Evolutionary conservation across 2,888 invertebrate genomes (phyloP).

Genomic region (Hydraecia micacea): DNA sequence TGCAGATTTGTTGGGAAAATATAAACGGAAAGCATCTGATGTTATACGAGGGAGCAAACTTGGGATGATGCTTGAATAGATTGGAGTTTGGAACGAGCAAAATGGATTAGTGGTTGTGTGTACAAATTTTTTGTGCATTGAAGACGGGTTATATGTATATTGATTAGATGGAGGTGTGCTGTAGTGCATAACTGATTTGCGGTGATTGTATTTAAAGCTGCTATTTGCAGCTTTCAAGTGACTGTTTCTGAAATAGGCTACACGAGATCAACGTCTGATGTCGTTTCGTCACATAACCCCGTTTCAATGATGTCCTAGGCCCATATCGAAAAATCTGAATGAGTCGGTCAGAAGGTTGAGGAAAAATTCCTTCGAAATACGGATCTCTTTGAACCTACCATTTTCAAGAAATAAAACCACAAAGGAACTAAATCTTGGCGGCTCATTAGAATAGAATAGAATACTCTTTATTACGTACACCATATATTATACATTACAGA

Average conservation of each 20-base stretch:
- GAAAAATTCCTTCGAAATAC: too few species aligned
- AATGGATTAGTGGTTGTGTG: slow-evolving; percentile 9
- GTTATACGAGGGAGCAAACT: slow-evolving; percentile 10
- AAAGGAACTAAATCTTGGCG: not conserved
- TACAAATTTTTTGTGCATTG: slow-evolving; percentile 7
- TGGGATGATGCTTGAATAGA: slow-evolving; percentile 1
- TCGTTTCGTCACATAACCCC: not conserved
- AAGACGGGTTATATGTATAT: not conserved
- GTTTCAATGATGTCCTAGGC: not conserved
- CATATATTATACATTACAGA: too few species aligned
- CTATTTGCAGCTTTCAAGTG: not conserved
- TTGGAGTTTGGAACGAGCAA: not conserved
- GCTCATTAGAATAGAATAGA: not conserved
- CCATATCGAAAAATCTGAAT: not conserved
- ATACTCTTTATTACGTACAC: too few species aligned
- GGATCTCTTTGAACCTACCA: not conserved
- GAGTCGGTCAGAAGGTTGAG: not conserved
- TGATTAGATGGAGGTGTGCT: not conserved
- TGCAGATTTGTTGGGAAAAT: slow-evolving; percentile 50
- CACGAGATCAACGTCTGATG: not conserved
- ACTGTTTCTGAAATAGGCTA: not conserved
- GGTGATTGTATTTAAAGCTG: not conserved
- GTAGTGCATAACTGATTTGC: not conserved
- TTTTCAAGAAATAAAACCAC: not conserved
- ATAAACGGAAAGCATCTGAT: slow-evolving; percentile 33